A percentile compares a stretch with the other conserved stretches of the same genome.
Conservation (phyloP, 1,140 invertebrate genomes). For the Drosophila littoralis region DNA sequence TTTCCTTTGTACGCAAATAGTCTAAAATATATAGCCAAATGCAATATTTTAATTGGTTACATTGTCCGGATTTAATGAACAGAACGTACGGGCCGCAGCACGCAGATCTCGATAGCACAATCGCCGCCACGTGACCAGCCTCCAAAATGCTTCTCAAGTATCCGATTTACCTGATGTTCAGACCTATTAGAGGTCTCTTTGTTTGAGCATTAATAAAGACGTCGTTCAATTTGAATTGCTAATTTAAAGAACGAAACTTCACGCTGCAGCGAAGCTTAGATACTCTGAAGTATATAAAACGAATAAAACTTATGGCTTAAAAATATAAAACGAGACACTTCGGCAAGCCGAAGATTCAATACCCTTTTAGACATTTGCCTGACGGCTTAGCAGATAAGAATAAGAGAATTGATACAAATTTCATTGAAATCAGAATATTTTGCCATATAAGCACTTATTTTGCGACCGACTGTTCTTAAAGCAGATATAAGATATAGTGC, state of each 20-base stretch:
- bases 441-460: no score
- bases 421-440: no score
- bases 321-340: no score
- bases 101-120: conserved; percentile 37
- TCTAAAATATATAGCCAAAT: background rate
- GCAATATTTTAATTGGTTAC: conserved; percentile 11
- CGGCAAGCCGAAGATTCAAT: no score
- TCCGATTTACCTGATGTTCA: conserved; percentile 27
- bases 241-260: conserved; percentile 24
- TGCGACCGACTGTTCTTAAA: no score
- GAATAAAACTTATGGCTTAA: background rate
- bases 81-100: conserved; percentile 21
- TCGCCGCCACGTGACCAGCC: conserved; percentile 22
- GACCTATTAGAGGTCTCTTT: conserved; percentile 29
- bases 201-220: conserved; percentile 34
- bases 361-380: no score
- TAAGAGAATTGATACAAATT: no score
- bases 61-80: conserved; percentile 7
- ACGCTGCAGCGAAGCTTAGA: background rate
- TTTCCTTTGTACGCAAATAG: background rate
- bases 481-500: no score
- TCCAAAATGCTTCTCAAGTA: conserved; percentile 29
- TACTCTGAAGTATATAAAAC: background rate
- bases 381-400: no score
- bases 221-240: conserved; percentile 51